Evolutionary conservation across 2,113 vertebrate species (phyloP).

Genomic region (Pygoscelis adeliae): DNA sequence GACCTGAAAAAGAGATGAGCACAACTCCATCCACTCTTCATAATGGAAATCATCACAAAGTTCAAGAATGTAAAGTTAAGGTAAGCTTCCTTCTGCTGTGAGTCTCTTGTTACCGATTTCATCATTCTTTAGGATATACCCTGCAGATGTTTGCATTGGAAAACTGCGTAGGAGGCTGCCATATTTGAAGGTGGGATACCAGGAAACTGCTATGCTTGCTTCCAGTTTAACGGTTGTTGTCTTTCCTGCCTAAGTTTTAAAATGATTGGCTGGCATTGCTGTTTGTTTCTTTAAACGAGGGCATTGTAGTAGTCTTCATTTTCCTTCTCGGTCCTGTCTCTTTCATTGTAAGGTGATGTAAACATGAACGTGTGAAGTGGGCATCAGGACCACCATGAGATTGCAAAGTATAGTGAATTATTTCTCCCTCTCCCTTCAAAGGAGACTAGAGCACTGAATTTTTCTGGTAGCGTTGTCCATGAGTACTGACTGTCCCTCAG

Average conservation of each 20-base stretch:
- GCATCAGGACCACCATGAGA: neutral
- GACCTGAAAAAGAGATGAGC: constrained; percentile 85
- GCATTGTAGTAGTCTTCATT: neutral
- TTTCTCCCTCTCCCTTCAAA: neutral
- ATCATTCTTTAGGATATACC: accelerated
- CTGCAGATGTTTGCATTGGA: neutral
- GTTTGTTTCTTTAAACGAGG: neutral
- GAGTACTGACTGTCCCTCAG: neutral
- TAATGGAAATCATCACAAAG: constrained; percentile 87
- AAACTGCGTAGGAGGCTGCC: neutral
- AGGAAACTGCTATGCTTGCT: neutral
- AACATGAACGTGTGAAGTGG: neutral
- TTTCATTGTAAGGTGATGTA: neutral
- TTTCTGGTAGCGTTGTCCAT: accelerated
- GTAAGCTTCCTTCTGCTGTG: constrained; percentile 45
- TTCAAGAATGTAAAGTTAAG: constrained; percentile 88
- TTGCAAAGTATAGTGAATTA: neutral
- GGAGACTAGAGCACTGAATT: neutral
- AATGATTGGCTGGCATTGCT: neutral
- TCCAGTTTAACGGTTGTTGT: neutral
- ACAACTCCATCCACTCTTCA: constrained; percentile 78
- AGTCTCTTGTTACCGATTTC: neutral
- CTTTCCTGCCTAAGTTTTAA: neutral
- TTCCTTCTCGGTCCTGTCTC: neutral
- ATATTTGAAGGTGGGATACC: neutral